These are phyloP conservation scores for Psix sp. DNA, from an alignment of 1,140 invertebrate species.

Conservation along the genomic window DNA sequence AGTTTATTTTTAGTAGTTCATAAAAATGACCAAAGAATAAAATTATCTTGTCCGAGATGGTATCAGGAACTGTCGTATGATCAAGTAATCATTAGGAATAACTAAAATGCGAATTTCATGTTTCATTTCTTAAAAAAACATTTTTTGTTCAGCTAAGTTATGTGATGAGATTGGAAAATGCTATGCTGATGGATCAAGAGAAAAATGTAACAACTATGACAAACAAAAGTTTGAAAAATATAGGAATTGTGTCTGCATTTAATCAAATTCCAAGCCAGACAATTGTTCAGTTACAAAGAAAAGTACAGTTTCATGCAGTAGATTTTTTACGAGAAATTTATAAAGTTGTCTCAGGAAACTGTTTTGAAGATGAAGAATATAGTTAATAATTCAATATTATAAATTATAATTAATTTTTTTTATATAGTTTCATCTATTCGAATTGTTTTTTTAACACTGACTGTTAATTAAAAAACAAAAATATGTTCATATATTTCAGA, in stretches of 20 bases:
- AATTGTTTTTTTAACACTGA: conserved; percentile 8
- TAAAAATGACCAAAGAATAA: background rate
- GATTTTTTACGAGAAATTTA: conserved; percentile 70
- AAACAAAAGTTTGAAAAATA: conserved; percentile 49
- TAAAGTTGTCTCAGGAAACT: conserved; percentile 65
- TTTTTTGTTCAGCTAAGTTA: conserved; percentile 58
- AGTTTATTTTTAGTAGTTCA: background rate
- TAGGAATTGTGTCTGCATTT: conserved; percentile 68
- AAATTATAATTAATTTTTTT: too few relatives aligned
- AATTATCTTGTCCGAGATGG: conserved; percentile 63
- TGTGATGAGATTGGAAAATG: conserved; percentile 62
- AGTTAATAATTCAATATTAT: conserved; percentile 58
- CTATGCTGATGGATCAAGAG: conserved; percentile 64
- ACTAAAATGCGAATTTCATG: too few relatives aligned
- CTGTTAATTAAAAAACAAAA: conserved; percentile 6
- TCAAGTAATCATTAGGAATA: conserved; percentile 68
- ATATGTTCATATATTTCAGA: conserved; percentile 48
- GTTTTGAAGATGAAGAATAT: conserved; percentile 68
- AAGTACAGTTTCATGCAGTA: conserved; percentile 55
- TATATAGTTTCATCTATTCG: too few relatives aligned
- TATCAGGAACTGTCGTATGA: conserved; percentile 70
- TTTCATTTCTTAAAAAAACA: too few relatives aligned
- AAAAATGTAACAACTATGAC: conserved; percentile 64
- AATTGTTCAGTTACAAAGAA: conserved; percentile 59
- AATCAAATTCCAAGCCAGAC: conserved; percentile 57